Percentiles rank a stretch among this genome's conserved stretches.
Evolutionary conservation across 2,797 vertebrate species (phyloP).

Genomic region (Poecilia picta): DNA sequence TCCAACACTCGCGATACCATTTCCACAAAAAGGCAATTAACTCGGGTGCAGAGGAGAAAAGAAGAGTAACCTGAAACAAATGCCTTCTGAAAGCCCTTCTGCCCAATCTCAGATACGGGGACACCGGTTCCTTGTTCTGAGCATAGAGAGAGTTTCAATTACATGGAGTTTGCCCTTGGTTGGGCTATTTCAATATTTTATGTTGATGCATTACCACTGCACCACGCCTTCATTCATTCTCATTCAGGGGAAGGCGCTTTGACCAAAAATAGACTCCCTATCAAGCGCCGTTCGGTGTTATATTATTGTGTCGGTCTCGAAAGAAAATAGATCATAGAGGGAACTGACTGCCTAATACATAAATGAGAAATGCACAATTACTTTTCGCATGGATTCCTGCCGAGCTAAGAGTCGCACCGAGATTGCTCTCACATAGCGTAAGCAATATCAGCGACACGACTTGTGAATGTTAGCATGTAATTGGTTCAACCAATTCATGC

Average conservation of each 20-base stretch:
- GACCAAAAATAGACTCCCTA: slow-evolving; percentile 74
- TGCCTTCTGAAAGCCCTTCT: slow-evolving; percentile 83
- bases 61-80: slow-evolving; percentile 82
- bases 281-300: slow-evolving; percentile 63
- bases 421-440: slow-evolving; percentile 53
- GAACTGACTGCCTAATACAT: slow-evolving; percentile 68
- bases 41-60: slow-evolving; percentile 38
- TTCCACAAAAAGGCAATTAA: slow-evolving; percentile 83
- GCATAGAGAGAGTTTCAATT: slow-evolving; percentile 80
- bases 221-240: slow-evolving; percentile 76
- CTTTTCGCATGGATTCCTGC: slow-evolving; percentile 67
- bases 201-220: slow-evolving; percentile 80
- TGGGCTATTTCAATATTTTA: slow-evolving; percentile 84
- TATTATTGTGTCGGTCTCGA: slow-evolving; percentile 71
- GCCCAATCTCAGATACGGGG: slow-evolving; percentile 76
- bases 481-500: slow-evolving; percentile 59
- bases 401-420: slow-evolving; percentile 55
- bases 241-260: slow-evolving; percentile 73
- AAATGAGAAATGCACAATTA: slow-evolving; percentile 77
- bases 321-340: slow-evolving; percentile 72
- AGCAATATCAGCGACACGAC: slow-evolving; percentile 58
- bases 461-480: slow-evolving; percentile 75
- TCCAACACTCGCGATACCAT: slow-evolving; percentile 73
- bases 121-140: slow-evolving; percentile 77
- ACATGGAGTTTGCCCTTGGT: slow-evolving; percentile 81